Evolutionary conservation across 2,113 vertebrate species (phyloP).

Genomic region (Acrocephalus kingi): DNA sequence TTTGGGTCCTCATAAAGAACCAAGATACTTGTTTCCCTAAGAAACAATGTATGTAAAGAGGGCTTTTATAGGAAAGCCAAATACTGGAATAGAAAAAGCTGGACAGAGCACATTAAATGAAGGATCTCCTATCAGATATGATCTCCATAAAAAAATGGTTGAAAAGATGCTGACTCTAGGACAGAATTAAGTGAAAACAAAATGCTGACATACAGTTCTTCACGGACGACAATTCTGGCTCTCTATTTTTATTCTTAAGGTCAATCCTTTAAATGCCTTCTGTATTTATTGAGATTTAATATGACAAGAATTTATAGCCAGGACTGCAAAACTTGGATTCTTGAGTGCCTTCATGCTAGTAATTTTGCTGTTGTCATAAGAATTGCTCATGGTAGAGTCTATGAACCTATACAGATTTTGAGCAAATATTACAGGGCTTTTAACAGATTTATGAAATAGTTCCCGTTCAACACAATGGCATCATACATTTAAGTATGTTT

Average conservation of each 20-base stretch:
- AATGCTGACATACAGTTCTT: constrained; percentile 13
- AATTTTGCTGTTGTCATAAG: not conserved
- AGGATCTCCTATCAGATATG: not conserved
- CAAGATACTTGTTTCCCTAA: not conserved
- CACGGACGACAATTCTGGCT: not conserved
- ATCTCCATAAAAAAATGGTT: not conserved
- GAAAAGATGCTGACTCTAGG: not conserved
- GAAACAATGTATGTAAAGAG: not conserved
- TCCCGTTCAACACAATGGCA: not conserved
- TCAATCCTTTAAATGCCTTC: not conserved
- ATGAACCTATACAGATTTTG: not conserved
- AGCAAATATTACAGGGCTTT: not conserved
- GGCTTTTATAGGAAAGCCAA: not conserved
- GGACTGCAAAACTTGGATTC: not conserved
- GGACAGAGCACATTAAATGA: not conserved
- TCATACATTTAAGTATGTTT: not conserved
- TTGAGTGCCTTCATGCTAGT: not conserved
- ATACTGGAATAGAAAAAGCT: not conserved
- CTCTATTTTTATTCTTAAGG: constrained; percentile 13
- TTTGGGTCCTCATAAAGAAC: not conserved
- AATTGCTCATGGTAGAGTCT: not conserved
- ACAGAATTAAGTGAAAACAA: constrained; percentile 4
- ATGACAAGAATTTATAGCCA: not conserved
- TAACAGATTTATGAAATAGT: not conserved
- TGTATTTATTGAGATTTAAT: constrained; percentile 3